Conservation (phyloP, 2,888 invertebrate species). For the Brenthis hecate region DNA sequence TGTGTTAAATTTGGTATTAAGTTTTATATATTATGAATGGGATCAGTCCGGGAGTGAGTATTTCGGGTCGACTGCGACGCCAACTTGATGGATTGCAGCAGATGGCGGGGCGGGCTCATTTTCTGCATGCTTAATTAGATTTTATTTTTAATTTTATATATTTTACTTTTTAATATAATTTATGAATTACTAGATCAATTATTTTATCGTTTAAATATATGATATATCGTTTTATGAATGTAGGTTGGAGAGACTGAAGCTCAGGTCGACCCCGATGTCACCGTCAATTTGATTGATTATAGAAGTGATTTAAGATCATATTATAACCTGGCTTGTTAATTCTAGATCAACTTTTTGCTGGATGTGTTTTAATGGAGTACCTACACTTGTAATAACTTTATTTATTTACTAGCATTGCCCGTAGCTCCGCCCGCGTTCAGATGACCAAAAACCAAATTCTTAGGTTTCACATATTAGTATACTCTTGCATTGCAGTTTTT, state of each 20-base stretch:
- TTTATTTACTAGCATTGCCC: no score
- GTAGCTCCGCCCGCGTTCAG: no score
- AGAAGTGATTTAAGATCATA: no score
- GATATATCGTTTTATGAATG: slow-evolving; percentile 1
- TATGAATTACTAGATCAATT: not conserved
- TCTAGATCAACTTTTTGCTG: no score
- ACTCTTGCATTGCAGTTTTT: no score
- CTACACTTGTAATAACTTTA: no score
- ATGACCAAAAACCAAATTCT: no score
- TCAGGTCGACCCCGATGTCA: no score
- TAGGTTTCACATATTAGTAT: no score
- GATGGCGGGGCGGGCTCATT: slow-evolving; percentile 42
- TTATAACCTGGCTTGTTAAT: no score
- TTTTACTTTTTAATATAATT: slow-evolving; percentile 12
- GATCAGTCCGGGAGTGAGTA: slow-evolving; percentile 45
- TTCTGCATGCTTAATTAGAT: slow-evolving; percentile 49
- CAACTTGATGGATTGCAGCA: slow-evolving; percentile 61
- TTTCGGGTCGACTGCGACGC: slow-evolving; percentile 39
- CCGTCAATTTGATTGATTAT: no score
- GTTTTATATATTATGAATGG: slow-evolving; percentile 62
- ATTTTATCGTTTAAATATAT: not conserved
- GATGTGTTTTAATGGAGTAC: no score
- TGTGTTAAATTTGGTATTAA: slow-evolving; percentile 48
- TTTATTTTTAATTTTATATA: slow-evolving; percentile 40
- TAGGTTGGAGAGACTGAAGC: not conserved